Percentiles rank a stretch among this genome's conserved stretches.
phyloP scores from a whole-genome alignment of 2,888 invertebrate species.

The Dexiosoma caninum region DNA sequence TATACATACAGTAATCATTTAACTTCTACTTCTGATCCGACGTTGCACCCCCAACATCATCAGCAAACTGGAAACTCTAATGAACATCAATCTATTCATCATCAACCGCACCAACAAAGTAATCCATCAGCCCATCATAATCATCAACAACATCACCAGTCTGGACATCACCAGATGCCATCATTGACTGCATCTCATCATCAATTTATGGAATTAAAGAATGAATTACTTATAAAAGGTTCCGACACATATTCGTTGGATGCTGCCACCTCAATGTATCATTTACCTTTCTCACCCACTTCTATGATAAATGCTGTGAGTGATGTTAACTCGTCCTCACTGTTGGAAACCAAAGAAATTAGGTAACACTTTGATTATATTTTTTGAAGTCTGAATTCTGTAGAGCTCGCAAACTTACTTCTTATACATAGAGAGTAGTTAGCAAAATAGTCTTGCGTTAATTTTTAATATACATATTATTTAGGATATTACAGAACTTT shows the following conservation, averaged over 20 bases:
- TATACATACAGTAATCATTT: slow-evolving; percentile 73
- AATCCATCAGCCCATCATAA: slow-evolving; percentile 35
- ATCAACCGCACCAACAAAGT: slow-evolving; percentile 58
- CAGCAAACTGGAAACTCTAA: slow-evolving; percentile 68
- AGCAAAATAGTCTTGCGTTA: neutral
- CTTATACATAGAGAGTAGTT: slow-evolving; percentile 29
- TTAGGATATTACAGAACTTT: neutral
- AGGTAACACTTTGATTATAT: slow-evolving; percentile 70
- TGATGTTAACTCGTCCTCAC: slow-evolving; percentile 73
- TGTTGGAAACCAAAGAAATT: slow-evolving; percentile 77
- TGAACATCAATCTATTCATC: slow-evolving; percentile 64
- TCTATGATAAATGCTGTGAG: slow-evolving; percentile 77
- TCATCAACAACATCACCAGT: slow-evolving; percentile 60
- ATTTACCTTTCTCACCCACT: slow-evolving; percentile 76
- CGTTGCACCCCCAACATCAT: slow-evolving; percentile 68
- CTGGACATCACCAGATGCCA: slow-evolving; percentile 57
- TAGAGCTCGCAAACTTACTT: slow-evolving; percentile 23
- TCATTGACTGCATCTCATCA: slow-evolving; percentile 67
- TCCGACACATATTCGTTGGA: slow-evolving; percentile 74
- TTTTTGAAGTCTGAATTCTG: slow-evolving; percentile 46
- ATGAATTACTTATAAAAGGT: slow-evolving; percentile 74
- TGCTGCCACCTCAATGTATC: slow-evolving; percentile 75
- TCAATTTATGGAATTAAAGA: slow-evolving; percentile 76
- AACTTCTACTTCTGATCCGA: slow-evolving; percentile 47
- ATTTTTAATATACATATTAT: neutral